Conservation (phyloP, 2,888 invertebrate genomes). For the Chrysodeixis includens region DNA sequence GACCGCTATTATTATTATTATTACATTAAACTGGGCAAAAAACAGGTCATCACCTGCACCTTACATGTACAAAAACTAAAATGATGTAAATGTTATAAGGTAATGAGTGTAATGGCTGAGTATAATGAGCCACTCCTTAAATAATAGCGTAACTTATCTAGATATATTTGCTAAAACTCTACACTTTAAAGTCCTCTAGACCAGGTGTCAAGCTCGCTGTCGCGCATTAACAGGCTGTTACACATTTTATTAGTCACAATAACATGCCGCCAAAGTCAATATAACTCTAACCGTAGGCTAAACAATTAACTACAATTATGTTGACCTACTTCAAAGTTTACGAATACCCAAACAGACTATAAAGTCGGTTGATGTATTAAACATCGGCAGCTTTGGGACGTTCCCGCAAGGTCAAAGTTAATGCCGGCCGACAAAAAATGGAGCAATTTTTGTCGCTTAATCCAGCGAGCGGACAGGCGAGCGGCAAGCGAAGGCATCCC, state of each 20-base stretch:
- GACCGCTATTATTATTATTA: no score
- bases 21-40: no score
- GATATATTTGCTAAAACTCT: not conserved
- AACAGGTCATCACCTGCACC: no score
- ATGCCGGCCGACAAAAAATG: constrained; percentile 60
- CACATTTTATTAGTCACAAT: not conserved
- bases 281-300: not conserved
- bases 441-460: constrained; percentile 77
- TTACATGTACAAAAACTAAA: no score
- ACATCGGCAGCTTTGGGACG: constrained; percentile 16
- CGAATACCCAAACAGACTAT: not conserved
- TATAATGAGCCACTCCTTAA: no score
- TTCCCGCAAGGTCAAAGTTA: constrained; percentile 57
- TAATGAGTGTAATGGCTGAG: no score
- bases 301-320: not conserved
- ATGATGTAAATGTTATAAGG: no score
- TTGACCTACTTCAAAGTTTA: constrained; percentile 8
- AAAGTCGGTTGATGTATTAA: constrained; percentile 6
- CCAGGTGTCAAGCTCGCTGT: no score
- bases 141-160: no score
- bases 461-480: constrained; percentile 44
- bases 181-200: no score
- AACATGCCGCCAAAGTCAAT: constrained; percentile 4
- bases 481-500: constrained; percentile 55
- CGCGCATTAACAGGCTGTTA: not conserved